phyloP scores from a whole-genome alignment of 2,113 vertebrate genomes.

The Microtus ochrogaster region DNA sequence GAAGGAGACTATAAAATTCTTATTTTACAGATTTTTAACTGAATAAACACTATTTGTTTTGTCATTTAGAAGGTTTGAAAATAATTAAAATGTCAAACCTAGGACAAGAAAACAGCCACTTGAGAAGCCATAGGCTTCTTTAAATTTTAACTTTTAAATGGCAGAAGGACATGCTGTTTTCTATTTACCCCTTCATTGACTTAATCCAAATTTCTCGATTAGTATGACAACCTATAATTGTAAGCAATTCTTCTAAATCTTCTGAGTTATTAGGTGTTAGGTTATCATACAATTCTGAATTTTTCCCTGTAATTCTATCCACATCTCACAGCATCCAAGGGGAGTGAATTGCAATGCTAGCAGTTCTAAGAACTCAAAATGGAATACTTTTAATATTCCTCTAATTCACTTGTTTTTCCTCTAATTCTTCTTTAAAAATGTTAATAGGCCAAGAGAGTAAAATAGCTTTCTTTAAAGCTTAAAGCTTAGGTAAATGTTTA shows the following conservation, averaged over 20 bases:
- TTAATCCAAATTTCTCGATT: neutral
- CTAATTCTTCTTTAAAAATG: conserved; percentile 20
- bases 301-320: neutral
- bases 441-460: neutral
- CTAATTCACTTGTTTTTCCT: neutral
- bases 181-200: neutral
- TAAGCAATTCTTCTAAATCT: neutral
- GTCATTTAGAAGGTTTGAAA: conserved; percentile 26
- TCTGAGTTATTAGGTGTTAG: neutral
- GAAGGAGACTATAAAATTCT: neutral
- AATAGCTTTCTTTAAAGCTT: neutral
- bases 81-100: neutral
- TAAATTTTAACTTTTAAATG: neutral
- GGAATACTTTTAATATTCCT: neutral
- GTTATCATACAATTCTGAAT: neutral
- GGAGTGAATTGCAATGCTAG: neutral
- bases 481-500: neutral
- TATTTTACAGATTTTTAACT: conserved; percentile 41
- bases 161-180: conserved; percentile 12
- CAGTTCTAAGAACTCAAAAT: neutral
- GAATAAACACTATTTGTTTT: neutral
- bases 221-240: neutral
- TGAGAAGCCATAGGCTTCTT: neutral
- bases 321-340: neutral
- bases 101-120: neutral